phyloP scores from a whole-genome alignment of 2,888 invertebrate species.

The Pristionchus fissidentatus region DNA sequence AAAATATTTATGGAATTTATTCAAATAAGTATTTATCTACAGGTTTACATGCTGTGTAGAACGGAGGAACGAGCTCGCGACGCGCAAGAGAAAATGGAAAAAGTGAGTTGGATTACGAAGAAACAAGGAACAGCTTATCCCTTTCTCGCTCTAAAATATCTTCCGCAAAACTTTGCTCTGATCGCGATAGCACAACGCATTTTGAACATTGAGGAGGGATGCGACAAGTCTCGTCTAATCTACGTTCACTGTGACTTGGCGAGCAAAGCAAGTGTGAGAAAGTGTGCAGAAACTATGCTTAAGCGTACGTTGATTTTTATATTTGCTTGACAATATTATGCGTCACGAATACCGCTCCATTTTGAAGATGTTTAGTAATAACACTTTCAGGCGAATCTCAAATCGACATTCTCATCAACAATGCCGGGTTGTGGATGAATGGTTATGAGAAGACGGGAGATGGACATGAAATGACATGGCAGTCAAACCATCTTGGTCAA shows the following conservation, averaged over 20 bases:
- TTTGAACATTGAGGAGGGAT: constrained; percentile 61
- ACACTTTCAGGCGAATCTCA: constrained; percentile 56
- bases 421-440: constrained; percentile 92
- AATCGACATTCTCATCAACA: constrained; percentile 76
- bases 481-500: constrained; percentile 87
- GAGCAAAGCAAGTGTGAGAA: constrained; percentile 66
- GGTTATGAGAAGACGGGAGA: constrained; percentile 82
- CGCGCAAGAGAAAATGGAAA: constrained; percentile 60
- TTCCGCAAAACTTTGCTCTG: too few species aligned
- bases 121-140: background rate
- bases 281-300: constrained; percentile 61
- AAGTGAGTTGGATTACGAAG: constrained; percentile 45
- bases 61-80: constrained; percentile 65
- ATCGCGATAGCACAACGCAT: background rate
- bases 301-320: constrained; percentile 49
- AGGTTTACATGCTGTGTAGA: constrained; percentile 74
- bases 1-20: background rate
- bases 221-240: constrained; percentile 70
- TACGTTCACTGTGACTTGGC: constrained; percentile 69
- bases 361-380: background rate
- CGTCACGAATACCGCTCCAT: too few species aligned
- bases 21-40: background rate
- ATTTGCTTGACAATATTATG: too few species aligned
- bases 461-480: constrained; percentile 90
- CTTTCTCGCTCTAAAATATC: too few species aligned